A percentile compares a stretch with the other conserved stretches of the same genome.
These are phyloP conservation scores for Cantharis rustica DNA, from an alignment of 2,888 invertebrate genomes.

Conservation along the genomic window DNA sequence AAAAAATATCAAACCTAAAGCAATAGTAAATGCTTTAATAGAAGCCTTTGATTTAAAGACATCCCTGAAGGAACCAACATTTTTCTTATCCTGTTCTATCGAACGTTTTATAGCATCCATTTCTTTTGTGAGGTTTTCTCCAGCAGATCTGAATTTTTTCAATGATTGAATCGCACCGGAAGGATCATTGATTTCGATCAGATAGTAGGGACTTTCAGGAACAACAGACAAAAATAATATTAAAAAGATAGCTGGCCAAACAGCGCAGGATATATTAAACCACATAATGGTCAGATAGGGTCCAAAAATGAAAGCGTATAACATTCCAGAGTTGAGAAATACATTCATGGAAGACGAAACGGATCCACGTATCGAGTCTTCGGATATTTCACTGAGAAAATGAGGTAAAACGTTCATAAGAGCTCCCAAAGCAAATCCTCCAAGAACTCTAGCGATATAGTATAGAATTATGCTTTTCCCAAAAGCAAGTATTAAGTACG, in stretches of 20 bases:
- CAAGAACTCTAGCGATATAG: slow-evolving; percentile 55
- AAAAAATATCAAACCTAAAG: too few species aligned
- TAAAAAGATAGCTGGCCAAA: slow-evolving; percentile 50
- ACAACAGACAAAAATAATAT: slow-evolving; percentile 47
- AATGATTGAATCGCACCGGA: background rate
- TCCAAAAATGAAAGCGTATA: slow-evolving; percentile 54
- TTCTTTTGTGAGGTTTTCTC: slow-evolving; percentile 67
- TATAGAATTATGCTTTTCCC: slow-evolving; percentile 37
- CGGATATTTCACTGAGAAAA: slow-evolving; percentile 82
- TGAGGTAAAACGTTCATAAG: slow-evolving; percentile 74
- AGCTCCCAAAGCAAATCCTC: slow-evolving; percentile 70
- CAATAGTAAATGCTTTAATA: background rate
- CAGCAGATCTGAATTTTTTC: slow-evolving; percentile 41
- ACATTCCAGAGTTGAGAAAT: slow-evolving; percentile 69
- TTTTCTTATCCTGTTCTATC: background rate
- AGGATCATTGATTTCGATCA: background rate
- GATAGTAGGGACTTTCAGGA: background rate
- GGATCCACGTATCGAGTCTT: slow-evolving; percentile 75
- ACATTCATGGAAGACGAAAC: slow-evolving; percentile 78
- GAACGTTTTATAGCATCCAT: slow-evolving; percentile 59
- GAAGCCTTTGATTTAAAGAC: background rate
- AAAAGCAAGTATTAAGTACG: slow-evolving; percentile 44
- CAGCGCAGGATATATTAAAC: slow-evolving; percentile 53
- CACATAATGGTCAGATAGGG: slow-evolving; percentile 37
- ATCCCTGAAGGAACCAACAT: background rate